Evolutionary conservation across 2,797 vertebrate genomes (phyloP), one percentile per base, ranked within the genome.

Genomic region (Agapornis canus): DNA sequence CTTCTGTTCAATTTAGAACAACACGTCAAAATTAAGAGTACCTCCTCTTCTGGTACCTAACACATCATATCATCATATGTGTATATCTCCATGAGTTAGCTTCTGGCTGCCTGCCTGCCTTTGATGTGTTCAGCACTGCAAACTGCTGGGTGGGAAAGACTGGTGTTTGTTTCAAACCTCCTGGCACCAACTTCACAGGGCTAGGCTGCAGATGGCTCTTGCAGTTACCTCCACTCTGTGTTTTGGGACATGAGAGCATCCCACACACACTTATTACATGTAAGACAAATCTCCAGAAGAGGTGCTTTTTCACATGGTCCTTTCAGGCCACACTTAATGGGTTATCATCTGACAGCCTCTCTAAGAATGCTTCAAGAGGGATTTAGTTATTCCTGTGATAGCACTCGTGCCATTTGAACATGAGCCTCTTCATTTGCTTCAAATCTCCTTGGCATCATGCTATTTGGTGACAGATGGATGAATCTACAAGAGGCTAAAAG

Each of bases 151-250:
- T 93, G 64, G 63, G 40, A 73, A 90, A 85, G 52, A 70, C 43
- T 23, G 40, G 14, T 35, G 29, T n/a, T 87, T 60, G 23, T 92
- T 89, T 89, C 76, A 93, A 85, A 73, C 68, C 92, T 84, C 75
- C 64, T 91, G 78, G 89, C 91, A 94, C 23, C 37, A 87, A 2
- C 40, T 91, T 89, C 2, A 0, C 35, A 91, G 56, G 78, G 75
- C 82, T 68, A 68, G 56, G 23, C 78, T 94, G 92, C 91, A 93
- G 68, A 69, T 96, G 92, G 89, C 89, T 87, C 75, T 60, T 60
- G 75, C 43, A 77, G 18, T 82, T 91, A 47, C 56, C 79, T 82
- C 75, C 6, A 2, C 52, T 87, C 68, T 60, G 51, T 63, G 43
- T 86, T 93, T 76, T 73, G 56, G 78, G 95, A 60, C 48, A 52